Percentiles rank a stretch among this genome's conserved stretches.
phyloP scores from a whole-genome alignment of 2,888 invertebrate genomes.

The Hyles lineata region DNA sequence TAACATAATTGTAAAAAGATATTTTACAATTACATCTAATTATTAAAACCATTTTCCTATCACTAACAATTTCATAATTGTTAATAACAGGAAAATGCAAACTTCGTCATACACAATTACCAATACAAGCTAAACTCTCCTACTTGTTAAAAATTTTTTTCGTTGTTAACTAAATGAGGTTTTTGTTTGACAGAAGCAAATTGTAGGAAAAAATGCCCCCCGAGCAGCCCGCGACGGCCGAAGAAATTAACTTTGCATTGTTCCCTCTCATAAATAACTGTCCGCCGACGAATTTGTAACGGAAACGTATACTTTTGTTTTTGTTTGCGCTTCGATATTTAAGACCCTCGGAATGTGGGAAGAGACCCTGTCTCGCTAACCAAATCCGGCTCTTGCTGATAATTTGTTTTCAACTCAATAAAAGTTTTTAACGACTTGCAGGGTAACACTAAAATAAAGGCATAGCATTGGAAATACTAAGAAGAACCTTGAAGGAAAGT shows the following conservation, averaged over 20 bases:
- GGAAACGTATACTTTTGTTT: slow-evolving; percentile 18
- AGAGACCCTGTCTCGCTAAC: neutral
- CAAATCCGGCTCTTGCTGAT: neutral
- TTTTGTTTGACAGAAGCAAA: slow-evolving; percentile 26
- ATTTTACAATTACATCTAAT: no score
- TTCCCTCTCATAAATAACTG: slow-evolving; percentile 22
- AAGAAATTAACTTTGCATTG: slow-evolving; percentile 26
- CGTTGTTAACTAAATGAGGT: slow-evolving; percentile 5
- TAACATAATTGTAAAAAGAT: no score
- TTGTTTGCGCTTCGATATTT: slow-evolving; percentile 7
- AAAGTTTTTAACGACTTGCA: neutral
- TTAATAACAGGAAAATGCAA: no score
- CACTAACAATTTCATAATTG: no score
- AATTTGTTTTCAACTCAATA: neutral
- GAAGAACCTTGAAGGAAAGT: no score
- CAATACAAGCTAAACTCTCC: neutral
- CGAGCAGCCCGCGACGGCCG: slow-evolving; percentile 1
- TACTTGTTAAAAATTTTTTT: neutral
- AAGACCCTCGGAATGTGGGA: neutral
- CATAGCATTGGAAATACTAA: neutral
- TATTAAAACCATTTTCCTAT: no score
- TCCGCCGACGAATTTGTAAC: slow-evolving; percentile 22
- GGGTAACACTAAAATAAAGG: neutral
- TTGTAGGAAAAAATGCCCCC: slow-evolving; percentile 19
- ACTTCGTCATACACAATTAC: neutral